Percentiles rank a stretch among this genome's conserved stretches.
These are phyloP conservation scores for Thaleichthys pacificus DNA, from an alignment of 2,797 vertebrate species.

Conservation along the genomic window DNA sequence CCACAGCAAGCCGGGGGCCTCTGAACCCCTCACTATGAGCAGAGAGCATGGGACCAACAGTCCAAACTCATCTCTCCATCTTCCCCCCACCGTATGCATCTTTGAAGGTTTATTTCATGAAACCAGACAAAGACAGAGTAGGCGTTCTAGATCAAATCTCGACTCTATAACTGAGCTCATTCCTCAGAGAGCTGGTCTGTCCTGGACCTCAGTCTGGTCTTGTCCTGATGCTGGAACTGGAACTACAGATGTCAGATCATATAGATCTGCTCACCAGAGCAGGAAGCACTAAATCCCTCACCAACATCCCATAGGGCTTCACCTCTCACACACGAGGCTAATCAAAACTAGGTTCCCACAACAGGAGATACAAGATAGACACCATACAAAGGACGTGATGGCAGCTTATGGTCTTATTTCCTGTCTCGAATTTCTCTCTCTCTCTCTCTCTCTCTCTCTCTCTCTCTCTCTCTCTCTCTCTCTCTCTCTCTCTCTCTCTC, in stretches of 20 bases:
- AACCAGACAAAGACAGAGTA: too few relatives aligned
- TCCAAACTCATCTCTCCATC: constrained; percentile 33
- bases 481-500: not conserved
- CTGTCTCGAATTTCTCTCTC: not conserved
- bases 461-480: constrained; percentile 1
- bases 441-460: not conserved
- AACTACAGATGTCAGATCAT: too few relatives aligned
- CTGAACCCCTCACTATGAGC: constrained; percentile 37
- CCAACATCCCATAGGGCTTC: not conserved
- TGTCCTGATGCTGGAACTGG: too few relatives aligned
- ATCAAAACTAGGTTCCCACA: constrained; percentile 31
- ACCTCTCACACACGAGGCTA: constrained; percentile 32
- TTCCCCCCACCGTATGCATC: not conserved
- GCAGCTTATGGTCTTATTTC: constrained; percentile 13
- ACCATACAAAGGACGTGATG: constrained; percentile 13
- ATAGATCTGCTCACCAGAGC: too few relatives aligned
- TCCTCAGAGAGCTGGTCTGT: too few relatives aligned
- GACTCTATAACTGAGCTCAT: too few relatives aligned
- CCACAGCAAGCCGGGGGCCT: constrained; percentile 39
- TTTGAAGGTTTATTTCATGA: too few relatives aligned
- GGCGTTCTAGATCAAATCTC: too few relatives aligned
- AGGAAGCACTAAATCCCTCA: not conserved
- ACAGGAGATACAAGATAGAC: constrained; percentile 12
- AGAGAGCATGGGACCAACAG: constrained; percentile 35
- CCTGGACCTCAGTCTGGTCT: too few relatives aligned